Base-by-base conservation (phyloP, 1,140 invertebrate species). In the Rhizoglyphus robini region DNA sequence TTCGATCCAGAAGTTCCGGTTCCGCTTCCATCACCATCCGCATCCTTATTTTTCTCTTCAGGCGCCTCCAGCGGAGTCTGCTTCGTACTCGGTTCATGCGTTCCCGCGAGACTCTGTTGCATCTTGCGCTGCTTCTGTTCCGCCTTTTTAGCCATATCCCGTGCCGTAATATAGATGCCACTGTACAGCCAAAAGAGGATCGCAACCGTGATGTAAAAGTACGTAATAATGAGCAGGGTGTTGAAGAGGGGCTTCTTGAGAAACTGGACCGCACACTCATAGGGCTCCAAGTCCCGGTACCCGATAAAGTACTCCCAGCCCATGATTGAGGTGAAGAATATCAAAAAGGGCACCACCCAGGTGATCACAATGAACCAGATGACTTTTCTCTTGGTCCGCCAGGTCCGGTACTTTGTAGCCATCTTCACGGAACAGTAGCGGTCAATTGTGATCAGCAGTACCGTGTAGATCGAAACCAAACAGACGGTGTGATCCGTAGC, bases 401-500 rank as follows among this genome's bases (percentile, higher is more conserved):
- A 99, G 71, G 88, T 86, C 57, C 96, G 82, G 77, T 99, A 99
- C 72, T 88, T 88, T 0, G 96, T 92, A 1, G 96, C 95, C 67
- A 98, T 96, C 81, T 96, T 97, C 0, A 99, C 96, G 5, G 94
- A 98, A 76, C 95, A 99, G 78, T 95, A 99, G 68, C 96, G 83
- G 77, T 99, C 96, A 59, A 98, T 90, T 15, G 96, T 99, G 69
- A 99, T 99, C 54, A 97, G 81, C 30, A 99, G 83, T 1, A 99
- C 96, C 0, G 96, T 99, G 76, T 99, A 99, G 76, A 99, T 96
- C 1, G 95, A 98, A 3, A 97, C 94, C 25, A 99, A 80, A 74
- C 96, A 99, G 1, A 98, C 95, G 4, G 95, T 98, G 77, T 98
- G 99, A 78, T 99, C 96, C 23, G 98, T 88, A 0, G 95, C 96